Evolutionary conservation across 1,140 invertebrate species (phyloP).

Genomic region (Luehdorfia chinensis): DNA sequence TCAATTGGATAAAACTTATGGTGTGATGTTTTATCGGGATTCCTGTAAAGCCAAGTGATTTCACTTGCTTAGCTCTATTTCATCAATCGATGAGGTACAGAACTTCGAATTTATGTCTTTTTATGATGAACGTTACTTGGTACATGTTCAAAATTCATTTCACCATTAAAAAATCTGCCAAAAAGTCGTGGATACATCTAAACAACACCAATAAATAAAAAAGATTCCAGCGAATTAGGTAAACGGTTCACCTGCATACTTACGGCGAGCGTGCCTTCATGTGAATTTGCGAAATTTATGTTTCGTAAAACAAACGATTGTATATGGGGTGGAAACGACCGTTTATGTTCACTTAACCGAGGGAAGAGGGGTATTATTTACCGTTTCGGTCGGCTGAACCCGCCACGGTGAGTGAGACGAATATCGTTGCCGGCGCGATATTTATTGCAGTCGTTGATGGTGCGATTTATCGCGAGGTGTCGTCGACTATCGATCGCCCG

Average conservation of each 20-base stretch:
- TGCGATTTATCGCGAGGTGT: slow-evolving; percentile 74
- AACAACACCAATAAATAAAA: slow-evolving; percentile 8
- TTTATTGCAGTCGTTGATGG: slow-evolving; percentile 74
- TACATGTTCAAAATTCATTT: too few species aligned
- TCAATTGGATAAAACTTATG: slow-evolving; percentile 32
- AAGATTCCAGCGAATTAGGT: slow-evolving; percentile 14
- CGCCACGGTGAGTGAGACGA: slow-evolving; percentile 73
- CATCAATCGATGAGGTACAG: too few species aligned
- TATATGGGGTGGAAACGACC: slow-evolving; percentile 76
- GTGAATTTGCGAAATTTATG: slow-evolving; percentile 69
- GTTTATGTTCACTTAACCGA: slow-evolving; percentile 77
- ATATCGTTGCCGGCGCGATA: slow-evolving; percentile 67
- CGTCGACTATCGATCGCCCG: slow-evolving; percentile 68
- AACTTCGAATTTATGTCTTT: too few species aligned
- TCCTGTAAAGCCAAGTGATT: background rate
- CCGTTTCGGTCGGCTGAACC: slow-evolving; percentile 70
- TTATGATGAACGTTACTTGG: too few species aligned
- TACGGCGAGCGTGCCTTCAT: slow-evolving; percentile 48
- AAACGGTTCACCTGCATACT: slow-evolving; percentile 35
- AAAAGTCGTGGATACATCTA: background rate
- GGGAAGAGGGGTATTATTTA: slow-evolving; percentile 76
- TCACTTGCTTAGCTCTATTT: background rate
- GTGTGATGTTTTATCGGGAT: slow-evolving; percentile 22
- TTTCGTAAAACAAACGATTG: slow-evolving; percentile 73
- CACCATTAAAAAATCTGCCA: too few species aligned